A percentile compares a stretch with the other conserved stretches of the same genome.
phyloP scores from a whole-genome alignment of 2,113 vertebrate species.

The Merops nubicus region DNA sequence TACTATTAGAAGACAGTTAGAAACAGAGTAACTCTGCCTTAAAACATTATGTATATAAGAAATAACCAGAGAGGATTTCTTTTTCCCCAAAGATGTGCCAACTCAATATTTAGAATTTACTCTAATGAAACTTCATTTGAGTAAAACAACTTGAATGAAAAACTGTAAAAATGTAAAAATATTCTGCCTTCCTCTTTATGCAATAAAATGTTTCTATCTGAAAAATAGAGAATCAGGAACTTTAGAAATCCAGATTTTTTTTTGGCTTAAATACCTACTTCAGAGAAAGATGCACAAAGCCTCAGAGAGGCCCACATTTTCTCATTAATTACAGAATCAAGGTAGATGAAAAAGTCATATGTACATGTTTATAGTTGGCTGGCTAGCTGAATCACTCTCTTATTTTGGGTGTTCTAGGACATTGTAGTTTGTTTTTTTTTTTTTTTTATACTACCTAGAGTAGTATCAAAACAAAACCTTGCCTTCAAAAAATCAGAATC shows the following conservation, averaged over 20 bases:
- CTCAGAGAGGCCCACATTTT: neutral
- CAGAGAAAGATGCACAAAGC: neutral
- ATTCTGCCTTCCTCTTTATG: neutral
- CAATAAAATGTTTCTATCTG: neutral
- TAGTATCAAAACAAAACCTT: neutral
- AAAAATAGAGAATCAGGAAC: neutral
- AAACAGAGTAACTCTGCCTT: neutral
- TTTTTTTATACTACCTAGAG: neutral
- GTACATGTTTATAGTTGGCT: neutral
- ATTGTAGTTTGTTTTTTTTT: neutral
- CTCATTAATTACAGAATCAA: neutral
- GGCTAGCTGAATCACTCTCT: neutral
- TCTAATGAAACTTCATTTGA: neutral
- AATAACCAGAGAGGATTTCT: neutral
- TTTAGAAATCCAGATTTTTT: neutral
- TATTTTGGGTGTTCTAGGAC: neutral
- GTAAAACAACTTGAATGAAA: neutral
- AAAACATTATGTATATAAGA: neutral
- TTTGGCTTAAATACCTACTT: neutral
- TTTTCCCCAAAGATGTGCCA: neutral
- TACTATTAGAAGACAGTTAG: neutral
- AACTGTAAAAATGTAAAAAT: neutral
- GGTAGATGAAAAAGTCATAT: neutral
- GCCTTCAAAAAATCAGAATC: neutral
- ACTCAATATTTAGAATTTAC: neutral